Evolutionary conservation across 2,113 vertebrate species (phyloP), one percentile per base, ranked within the genome.

Genomic region (Ramphastos sulfuratus): DNA sequence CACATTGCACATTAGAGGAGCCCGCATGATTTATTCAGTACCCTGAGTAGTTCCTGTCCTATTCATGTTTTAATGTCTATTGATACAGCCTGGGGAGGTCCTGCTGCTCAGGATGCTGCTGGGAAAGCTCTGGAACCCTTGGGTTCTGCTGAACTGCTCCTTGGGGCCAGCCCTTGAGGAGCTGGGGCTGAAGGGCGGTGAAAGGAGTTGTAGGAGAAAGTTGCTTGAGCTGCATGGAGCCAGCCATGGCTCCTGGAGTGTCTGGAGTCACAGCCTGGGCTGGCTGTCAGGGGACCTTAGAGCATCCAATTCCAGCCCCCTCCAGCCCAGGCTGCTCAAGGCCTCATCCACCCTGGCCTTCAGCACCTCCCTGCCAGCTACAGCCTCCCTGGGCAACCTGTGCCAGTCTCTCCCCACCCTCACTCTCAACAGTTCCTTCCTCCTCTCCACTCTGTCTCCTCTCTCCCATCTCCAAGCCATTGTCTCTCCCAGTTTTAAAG

Each of bases 1-100:
- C 24, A 1, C 10, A 1, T 23, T 65, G 69, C 70, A 12, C 46
- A 7, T 92, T 67, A 88, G 76, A 85, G 31, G 13, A 55, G 58
- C 25, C 46, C 21, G 5, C 69, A 59, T 90, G 2, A 73, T 63
- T 94, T 94, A 73, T 80, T 86, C 33, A 90, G 35, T 66, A 80
- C 59, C 64, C 58, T 73, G 56, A 85, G 72, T 66, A 48, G 64
- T 4, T 85, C 42, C 56, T 71, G 65, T 70, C 83, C 60, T 79
- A 10, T 35, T 17, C 0, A 0, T 42, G 37, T 60, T 55, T 64
- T 71, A 89, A 37, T 65, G 31, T 20, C 33, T 71, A 1, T 24
- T 46, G 56, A 20, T 81, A 55, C 80, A 63, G 50, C 55, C 54
- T 76, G 18, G 21, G 15, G 59, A 75, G 55, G 48, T 89, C 42